Evolutionary conservation across 1,140 invertebrate species (phyloP), one percentile per base, ranked within the genome.

Genomic region (Caenorhabditis remanei): DNA sequence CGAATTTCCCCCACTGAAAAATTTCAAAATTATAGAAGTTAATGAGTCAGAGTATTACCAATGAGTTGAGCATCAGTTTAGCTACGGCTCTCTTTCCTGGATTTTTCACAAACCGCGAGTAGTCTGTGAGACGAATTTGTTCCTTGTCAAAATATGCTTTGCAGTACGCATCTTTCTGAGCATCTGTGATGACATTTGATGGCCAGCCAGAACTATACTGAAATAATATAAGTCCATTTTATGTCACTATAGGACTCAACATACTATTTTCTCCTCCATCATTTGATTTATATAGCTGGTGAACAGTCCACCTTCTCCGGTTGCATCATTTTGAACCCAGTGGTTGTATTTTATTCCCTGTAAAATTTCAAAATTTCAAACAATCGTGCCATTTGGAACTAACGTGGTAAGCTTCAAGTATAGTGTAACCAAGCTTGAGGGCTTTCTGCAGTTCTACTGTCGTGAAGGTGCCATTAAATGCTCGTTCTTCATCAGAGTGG

Each of bases 181-280:
- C 58, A 3, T 63, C 58, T 7, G 58, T 63, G 0, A 40, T 63
- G 0, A 63, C 58, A 32, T 63, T 32, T 7, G 21, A 40, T 4
- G 58, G 58, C 58, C 58, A 63, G 40, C 58, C 58, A 14, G 58
- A 63, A 32, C 58, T 63, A 14, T 63, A 63, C 56, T 58, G n/a
- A 58, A 58, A 58, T 6, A n/a, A n/a, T 16, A 58, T n/a, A 58
- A 58, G 19, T 16, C 55, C 19, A 5, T 58, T 4, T 58, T 19
- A 58, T 58, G 7, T 58, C 55, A 58, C 11, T 58, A 4, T 50
- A 50, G n/a, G n/a, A n/a, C n/a, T n/a, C n/a, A 50, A 58, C 55
- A 11, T n/a, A 58, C 55, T 8, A 63, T 63, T 32, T 63, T 63
- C 32, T 63, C 58, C 6, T 63, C 58, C 58, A 63, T 63, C 58